phyloP scores from a whole-genome alignment of 2,888 invertebrate species.

The Melieria crassipennis region DNA sequence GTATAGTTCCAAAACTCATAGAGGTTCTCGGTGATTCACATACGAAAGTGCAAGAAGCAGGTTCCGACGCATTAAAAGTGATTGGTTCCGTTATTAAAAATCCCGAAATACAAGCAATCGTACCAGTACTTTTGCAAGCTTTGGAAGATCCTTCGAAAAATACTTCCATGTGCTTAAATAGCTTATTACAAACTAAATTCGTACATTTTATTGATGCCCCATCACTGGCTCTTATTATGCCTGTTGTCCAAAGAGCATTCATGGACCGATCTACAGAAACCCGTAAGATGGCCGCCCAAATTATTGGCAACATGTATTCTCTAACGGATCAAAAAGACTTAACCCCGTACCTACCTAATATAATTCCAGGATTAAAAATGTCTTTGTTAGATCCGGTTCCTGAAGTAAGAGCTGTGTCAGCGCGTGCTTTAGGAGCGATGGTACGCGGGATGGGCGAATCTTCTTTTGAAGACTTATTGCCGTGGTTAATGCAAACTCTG shows the following conservation, averaged over 20 bases:
- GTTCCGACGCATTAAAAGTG: conserved; percentile 92
- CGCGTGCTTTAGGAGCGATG: conserved; percentile 97
- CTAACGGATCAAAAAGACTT: conserved; percentile 98
- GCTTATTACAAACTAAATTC: conserved; percentile 93
- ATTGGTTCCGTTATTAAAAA: conserved; percentile 98
- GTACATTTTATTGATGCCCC: conserved; percentile 99
- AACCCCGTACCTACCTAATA: conserved; percentile 93
- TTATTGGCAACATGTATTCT: conserved; percentile 99
- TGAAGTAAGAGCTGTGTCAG: conserved; percentile 95
- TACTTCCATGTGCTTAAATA: conserved; percentile 92
- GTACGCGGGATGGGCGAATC: conserved; percentile 96
- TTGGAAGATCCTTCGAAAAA: conserved; percentile 96
- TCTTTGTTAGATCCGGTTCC: conserved; percentile 98
- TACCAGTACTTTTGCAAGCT: conserved; percentile 86
- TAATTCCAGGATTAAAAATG: conserved; percentile 95
- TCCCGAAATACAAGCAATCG: conserved; percentile 97
- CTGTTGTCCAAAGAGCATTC: conserved; percentile 97
- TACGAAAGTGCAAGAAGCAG: conserved; percentile 95
- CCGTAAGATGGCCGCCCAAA: conserved; percentile 98
- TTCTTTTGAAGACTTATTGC: conserved; percentile 94
- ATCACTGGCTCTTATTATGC: conserved; percentile 98
- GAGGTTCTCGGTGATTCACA: conserved; percentile 98
- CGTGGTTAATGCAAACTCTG: conserved; percentile 98
- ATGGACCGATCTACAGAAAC: conserved; percentile 98
- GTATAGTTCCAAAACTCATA: conserved; percentile 96